phyloP scores from a whole-genome alignment of 2,797 vertebrate genomes.

The Mormyrus hasselquistii region DNA sequence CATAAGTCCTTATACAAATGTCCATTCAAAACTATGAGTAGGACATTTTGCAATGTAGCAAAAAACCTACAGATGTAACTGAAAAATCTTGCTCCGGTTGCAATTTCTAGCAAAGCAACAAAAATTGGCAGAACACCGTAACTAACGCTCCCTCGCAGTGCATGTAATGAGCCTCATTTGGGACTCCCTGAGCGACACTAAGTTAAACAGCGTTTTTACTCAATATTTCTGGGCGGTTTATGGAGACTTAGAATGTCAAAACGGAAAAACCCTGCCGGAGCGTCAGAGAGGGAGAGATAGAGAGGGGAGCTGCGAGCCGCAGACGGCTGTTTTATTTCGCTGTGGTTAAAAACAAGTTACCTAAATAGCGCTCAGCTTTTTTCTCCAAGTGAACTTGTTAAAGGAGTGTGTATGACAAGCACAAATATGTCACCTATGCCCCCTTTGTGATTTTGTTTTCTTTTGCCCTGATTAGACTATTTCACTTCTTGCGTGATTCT shows the following conservation, averaged over 20 bases:
- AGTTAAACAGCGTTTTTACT: not conserved
- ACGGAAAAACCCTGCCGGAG: not conserved
- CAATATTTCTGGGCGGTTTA: not conserved
- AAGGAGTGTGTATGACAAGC: not conserved
- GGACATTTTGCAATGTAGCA: not conserved
- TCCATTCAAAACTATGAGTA: not conserved
- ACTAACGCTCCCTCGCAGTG: not conserved
- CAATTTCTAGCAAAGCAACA: not conserved
- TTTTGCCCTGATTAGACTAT: not conserved
- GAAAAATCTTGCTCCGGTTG: not conserved
- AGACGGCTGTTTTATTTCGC: not conserved
- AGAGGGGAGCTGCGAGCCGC: not conserved
- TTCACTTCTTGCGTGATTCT: not conserved
- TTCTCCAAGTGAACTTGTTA: not conserved
- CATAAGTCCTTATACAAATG: not conserved
- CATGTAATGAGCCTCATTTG: not conserved
- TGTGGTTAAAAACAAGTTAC: not conserved
- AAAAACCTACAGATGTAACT: not conserved
- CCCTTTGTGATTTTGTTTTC: not conserved
- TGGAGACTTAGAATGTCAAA: not conserved
- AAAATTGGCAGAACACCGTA: not conserved
- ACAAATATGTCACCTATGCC: not conserved
- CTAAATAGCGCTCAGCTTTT: not conserved
- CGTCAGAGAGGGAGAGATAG: not conserved
- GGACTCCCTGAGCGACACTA: not conserved